Percentiles rank a stretch among this genome's conserved stretches.
Conservation (phyloP, 2,797 vertebrate species). For the Perodicticus potto region DNA sequence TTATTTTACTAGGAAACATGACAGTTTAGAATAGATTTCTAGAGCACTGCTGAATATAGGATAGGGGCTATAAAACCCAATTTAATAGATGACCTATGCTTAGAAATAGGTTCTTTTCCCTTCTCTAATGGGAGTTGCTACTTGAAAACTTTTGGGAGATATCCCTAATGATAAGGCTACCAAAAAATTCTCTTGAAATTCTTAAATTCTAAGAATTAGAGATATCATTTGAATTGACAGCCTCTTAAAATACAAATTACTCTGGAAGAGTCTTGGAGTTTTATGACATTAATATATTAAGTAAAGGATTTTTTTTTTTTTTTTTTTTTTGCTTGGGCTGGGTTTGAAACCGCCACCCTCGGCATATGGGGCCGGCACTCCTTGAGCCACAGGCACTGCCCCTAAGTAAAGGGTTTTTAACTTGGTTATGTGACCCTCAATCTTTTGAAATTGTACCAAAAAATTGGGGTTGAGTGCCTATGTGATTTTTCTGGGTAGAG, state of each 20-base stretch:
- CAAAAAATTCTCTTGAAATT: neutral
- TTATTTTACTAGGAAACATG: conserved; percentile 34
- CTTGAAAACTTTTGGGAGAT: neutral
- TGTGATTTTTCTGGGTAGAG: conserved; percentile 20
- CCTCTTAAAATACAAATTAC: conserved; percentile 51
- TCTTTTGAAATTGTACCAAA: conserved; percentile 46
- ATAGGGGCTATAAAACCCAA: neutral
- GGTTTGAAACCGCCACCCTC: no score
- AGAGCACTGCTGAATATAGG: neutral
- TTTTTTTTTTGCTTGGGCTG: no score
- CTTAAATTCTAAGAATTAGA: neutral
- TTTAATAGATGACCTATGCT: conserved; percentile 23
- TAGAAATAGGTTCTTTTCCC: conserved; percentile 19
- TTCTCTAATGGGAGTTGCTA: neutral
- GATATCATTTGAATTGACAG: conserved; percentile 1
- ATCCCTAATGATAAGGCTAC: neutral
- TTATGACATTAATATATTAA: conserved; percentile 26
- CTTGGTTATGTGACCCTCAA: neutral
- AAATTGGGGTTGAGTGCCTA: neutral
- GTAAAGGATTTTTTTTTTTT: no score
- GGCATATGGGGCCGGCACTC: no score
- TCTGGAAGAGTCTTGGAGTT: conserved; percentile 49
- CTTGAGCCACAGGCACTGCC: no score
- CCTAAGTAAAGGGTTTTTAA: neutral
- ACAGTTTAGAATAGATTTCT: conserved; percentile 15